A percentile compares a stretch with the other conserved stretches of the same genome.
Evolutionary conservation across 2,888 invertebrate species (phyloP).

Genomic region (Eilema depressum): DNA sequence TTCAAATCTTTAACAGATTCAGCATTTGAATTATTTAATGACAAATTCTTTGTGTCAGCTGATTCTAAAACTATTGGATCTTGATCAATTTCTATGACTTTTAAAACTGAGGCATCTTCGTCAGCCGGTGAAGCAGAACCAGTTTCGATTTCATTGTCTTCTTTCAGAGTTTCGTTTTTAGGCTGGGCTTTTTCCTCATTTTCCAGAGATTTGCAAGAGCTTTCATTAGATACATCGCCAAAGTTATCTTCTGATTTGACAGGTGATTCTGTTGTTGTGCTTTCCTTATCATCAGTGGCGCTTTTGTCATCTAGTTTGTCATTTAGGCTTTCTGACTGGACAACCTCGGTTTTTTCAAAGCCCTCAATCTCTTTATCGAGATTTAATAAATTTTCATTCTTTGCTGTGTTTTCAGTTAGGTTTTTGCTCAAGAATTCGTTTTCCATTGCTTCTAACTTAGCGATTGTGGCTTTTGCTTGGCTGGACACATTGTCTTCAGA

Average conservation of each 20-base stretch:
- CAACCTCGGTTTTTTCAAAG: slow-evolving; percentile 21
- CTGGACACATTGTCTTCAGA: slow-evolving; percentile 58
- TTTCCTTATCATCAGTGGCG: slow-evolving; percentile 51
- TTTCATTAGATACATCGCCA: slow-evolving; percentile 74
- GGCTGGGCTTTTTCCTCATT: slow-evolving; percentile 47
- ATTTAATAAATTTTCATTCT: slow-evolving; percentile 76
- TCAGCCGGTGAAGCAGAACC: neutral
- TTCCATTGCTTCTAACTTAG: slow-evolving; percentile 77
- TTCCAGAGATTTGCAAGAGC: slow-evolving; percentile 61
- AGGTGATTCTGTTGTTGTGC: slow-evolving; percentile 62
- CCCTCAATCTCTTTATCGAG: slow-evolving; percentile 61
- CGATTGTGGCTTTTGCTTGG: slow-evolving; percentile 70
- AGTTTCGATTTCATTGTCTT: neutral
- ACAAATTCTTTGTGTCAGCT: neutral
- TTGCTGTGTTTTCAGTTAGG: slow-evolving; percentile 63
- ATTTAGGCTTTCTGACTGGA: slow-evolving; percentile 13
- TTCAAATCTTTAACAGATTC: slow-evolving; percentile 40
- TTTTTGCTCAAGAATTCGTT: slow-evolving; percentile 73
- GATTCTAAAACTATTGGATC: neutral
- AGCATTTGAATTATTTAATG: slow-evolving; percentile 31
- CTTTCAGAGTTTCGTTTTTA: slow-evolving; percentile 13
- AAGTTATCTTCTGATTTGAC: slow-evolving; percentile 77
- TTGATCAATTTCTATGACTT: slow-evolving; percentile 6
- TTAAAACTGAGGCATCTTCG: neutral
- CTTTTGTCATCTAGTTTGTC: slow-evolving; percentile 21